These are phyloP conservation scores for Altica lythri DNA, from an alignment of 2,888 invertebrate genomes.

Conservation along the genomic window DNA sequence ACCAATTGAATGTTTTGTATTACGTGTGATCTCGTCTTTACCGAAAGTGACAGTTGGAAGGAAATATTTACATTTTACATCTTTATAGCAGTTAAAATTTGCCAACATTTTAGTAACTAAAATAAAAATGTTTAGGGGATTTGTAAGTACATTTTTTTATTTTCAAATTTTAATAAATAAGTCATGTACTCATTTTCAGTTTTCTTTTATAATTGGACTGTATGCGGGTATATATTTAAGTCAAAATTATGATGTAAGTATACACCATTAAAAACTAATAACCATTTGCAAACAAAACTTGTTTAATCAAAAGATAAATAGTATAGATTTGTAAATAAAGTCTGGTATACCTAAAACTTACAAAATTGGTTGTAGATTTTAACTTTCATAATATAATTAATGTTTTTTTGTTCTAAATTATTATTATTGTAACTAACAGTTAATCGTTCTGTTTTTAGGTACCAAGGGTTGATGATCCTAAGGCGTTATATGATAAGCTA, in stretches of 20 bases:
- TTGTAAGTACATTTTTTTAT: constrained; percentile 46
- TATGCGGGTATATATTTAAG: constrained; percentile 75
- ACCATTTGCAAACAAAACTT: constrained; percentile 6
- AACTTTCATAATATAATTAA: no score
- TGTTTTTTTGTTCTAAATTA: no score
- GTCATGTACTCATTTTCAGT: constrained; percentile 58
- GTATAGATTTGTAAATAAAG: not conserved
- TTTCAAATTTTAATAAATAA: constrained; percentile 3
- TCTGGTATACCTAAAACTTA: not conserved
- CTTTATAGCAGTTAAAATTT: no score
- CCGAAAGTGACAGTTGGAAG: no score
- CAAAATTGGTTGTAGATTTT: no score
- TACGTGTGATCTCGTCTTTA: no score
- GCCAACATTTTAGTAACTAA: no score
- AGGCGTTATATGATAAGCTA: constrained; percentile 70
- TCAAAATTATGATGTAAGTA: constrained; percentile 75
- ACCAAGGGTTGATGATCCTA: constrained; percentile 84
- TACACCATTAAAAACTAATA: constrained; percentile 9
- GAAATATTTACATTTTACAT: no score
- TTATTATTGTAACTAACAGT: no score
- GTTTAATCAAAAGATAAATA: not conserved
- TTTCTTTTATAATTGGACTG: constrained; percentile 70
- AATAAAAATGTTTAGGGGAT: constrained; percentile 49
- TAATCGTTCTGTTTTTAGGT: constrained; percentile 67
- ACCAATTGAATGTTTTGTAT: no score